Conservation (phyloP, 2,113 vertebrate species). For the Scomber colias region DNA sequence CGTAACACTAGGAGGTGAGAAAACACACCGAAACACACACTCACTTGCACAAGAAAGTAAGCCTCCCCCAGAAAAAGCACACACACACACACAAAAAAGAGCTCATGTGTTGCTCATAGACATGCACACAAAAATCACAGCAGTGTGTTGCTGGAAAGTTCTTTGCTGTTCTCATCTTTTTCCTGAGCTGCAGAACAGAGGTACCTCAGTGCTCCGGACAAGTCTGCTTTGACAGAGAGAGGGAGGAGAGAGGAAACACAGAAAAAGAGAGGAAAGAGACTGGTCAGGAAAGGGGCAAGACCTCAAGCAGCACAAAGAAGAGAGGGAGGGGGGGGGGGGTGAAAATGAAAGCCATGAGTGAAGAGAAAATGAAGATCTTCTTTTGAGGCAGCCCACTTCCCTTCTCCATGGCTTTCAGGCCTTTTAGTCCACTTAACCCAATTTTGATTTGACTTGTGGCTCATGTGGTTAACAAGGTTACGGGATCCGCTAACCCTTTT, state of each 20-base stretch:
- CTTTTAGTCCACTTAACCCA: conserved; percentile 36
- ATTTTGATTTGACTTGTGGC: conserved; percentile 40
- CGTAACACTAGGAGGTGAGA: conserved; percentile 97
- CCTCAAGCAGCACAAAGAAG: conserved; percentile 43
- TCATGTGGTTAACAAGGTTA: conserved; percentile 32
- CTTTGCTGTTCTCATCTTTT: conserved; percentile 72
- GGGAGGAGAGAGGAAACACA: conserved; percentile 74
- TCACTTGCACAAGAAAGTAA: conserved; percentile 4
- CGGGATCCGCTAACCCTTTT: conserved; percentile 24
- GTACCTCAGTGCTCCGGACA: conserved; percentile 79
- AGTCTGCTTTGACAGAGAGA: conserved; percentile 73
- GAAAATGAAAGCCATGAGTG: conserved; percentile 22
- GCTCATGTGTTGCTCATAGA: conserved; percentile 12
- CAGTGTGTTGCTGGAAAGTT: conserved; percentile 72
- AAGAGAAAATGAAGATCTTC: conserved; percentile 32
- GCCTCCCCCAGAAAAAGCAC: background rate
- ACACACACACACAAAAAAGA: conserved; percentile 4
- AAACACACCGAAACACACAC: conserved; percentile 35
- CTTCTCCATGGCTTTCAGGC: conserved; percentile 42
- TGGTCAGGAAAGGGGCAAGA: conserved; percentile 66
- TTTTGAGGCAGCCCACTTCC: conserved; percentile 27
- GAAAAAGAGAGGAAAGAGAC: conserved; percentile 67
- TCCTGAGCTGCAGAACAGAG: conserved; percentile 78
- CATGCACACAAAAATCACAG: conserved; percentile 55
- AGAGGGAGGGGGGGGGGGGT: background rate